phyloP scores from a whole-genome alignment of 1,140 invertebrate genomes.

The Stratiolaelaps scimitus region DNA sequence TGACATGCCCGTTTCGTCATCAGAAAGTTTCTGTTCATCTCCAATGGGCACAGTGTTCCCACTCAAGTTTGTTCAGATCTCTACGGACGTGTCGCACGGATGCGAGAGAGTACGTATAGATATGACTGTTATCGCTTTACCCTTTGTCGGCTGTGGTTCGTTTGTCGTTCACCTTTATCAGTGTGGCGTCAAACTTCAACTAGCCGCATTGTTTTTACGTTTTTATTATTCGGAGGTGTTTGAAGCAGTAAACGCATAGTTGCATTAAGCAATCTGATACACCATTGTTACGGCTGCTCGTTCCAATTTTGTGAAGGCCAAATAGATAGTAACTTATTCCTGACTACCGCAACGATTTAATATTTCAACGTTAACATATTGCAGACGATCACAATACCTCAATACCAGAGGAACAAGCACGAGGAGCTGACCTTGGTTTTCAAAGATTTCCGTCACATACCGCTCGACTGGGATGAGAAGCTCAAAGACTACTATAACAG shows the following conservation, averaged over 20 bases:
- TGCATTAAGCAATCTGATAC: too few relatives aligned
- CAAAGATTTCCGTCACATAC: constrained; percentile 11
- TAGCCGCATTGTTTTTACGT: too few relatives aligned
- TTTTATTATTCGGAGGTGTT: too few relatives aligned
- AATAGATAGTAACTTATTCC: too few relatives aligned
- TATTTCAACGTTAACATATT: neutral
- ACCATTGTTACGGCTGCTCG: too few relatives aligned
- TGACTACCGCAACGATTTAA: too few relatives aligned
- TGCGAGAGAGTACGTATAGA: neutral
- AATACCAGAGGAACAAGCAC: constrained; percentile 14
- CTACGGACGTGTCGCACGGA: constrained; percentile 11
- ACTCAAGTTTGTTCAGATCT: constrained; percentile 18
- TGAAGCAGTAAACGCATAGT: too few relatives aligned
- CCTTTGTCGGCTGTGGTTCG: too few relatives aligned
- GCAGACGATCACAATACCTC: constrained; percentile 23
- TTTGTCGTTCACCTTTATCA: too few relatives aligned
- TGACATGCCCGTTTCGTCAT: constrained; percentile 42
- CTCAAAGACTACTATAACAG: constrained; percentile 23
- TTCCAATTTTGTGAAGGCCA: too few relatives aligned
- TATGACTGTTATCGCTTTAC: too few relatives aligned
- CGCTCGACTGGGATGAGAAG: constrained; percentile 21
- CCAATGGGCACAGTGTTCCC: constrained; percentile 21
- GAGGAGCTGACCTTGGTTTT: constrained; percentile 15
- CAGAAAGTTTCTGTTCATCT: constrained; percentile 12
- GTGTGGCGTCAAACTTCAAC: too few relatives aligned